A percentile compares a stretch with the other conserved stretches of the same genome.
Conservation (phyloP, 2,888 invertebrate species). For the Dasysyrphus tricinctus region DNA sequence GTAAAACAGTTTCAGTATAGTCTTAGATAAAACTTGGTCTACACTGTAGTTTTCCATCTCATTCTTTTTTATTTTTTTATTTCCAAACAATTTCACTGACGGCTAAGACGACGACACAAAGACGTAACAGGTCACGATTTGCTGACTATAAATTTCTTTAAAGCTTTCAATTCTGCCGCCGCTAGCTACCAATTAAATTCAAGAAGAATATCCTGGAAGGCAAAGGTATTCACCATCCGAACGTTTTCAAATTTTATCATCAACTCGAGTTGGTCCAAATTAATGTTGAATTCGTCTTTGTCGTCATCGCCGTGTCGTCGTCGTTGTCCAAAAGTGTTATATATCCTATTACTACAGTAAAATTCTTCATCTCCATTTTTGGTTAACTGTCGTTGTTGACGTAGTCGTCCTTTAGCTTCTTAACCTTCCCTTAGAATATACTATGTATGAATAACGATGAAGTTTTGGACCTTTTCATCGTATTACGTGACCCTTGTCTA, state of each 20-base stretch:
- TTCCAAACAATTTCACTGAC: background rate
- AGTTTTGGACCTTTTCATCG: constrained; percentile 25
- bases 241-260: constrained; percentile 37
- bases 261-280: constrained; percentile 51
- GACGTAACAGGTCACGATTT: constrained; percentile 34
- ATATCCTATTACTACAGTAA: constrained; percentile 23
- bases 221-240: constrained; percentile 23
- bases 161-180: constrained; percentile 29
- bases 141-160: constrained; percentile 26
- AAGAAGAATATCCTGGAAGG: constrained; percentile 28
- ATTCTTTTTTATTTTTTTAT: background rate
- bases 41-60: background rate
- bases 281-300: constrained; percentile 39
- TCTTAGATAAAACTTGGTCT: background rate
- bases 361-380: constrained; percentile 17
- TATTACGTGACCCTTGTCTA: constrained; percentile 43
- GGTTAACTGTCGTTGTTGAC: constrained; percentile 10
- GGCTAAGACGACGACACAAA: background rate
- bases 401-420: constrained; percentile 35
- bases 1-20: constrained; percentile 16
- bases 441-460: constrained; percentile 40
- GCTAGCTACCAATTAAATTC: constrained; percentile 14
- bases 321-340: constrained; percentile 50
- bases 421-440: constrained; percentile 8
- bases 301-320: background rate